Evolutionary conservation across 2,113 vertebrate species (phyloP).

Genomic region (Tragelaphus strepsiceros): DNA sequence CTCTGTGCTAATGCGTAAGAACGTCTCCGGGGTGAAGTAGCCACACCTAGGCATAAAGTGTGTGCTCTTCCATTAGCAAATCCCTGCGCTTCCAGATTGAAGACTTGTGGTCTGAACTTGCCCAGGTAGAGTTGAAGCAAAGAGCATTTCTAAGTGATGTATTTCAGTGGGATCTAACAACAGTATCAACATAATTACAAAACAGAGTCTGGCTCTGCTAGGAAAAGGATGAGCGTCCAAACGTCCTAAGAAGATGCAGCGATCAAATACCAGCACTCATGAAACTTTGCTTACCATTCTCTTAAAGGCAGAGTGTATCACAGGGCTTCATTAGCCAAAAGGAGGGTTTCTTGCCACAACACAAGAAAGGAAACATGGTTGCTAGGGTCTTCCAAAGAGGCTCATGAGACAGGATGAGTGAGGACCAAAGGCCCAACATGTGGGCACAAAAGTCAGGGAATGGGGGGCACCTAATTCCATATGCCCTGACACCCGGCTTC

Average conservation of each 20-base stretch:
- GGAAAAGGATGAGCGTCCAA: not conserved
- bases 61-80: not conserved
- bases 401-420: not conserved
- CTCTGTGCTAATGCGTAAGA: not conserved
- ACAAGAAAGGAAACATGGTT: not conserved
- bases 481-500: not conserved
- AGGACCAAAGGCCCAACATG: rapidly evolving
- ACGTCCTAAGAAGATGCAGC: not conserved
- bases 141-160: not conserved
- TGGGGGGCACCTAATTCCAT: rapidly evolving
- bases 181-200: not conserved
- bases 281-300: not conserved
- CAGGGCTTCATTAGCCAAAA: not conserved
- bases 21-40: not conserved
- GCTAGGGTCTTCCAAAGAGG: not conserved
- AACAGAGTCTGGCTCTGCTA: not conserved
- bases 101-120: not conserved
- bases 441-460: not conserved
- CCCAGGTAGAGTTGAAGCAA: not conserved
- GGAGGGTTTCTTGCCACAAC: not conserved
- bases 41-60: rapidly evolving
- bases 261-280: not conserved
- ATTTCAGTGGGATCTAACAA: not conserved
- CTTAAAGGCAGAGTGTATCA: not conserved
- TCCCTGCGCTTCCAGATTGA: not conserved